Percentiles rank a stretch among this genome's conserved stretches.
Conservation (phyloP, 2,797 vertebrate genomes). For the Falco novaeseelandiae region DNA sequence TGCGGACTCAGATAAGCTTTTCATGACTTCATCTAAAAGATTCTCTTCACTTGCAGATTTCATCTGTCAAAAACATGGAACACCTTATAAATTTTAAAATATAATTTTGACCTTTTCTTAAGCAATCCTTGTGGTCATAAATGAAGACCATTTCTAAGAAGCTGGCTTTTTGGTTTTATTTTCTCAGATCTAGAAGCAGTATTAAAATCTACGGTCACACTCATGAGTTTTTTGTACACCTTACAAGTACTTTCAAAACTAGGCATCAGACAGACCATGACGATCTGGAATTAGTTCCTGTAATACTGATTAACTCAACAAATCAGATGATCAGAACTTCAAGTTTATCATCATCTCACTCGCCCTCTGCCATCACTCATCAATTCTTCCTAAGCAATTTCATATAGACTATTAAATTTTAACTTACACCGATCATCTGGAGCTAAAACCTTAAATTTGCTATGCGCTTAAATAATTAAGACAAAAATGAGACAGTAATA, state of each 20-base stretch:
- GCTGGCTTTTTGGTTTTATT: rapidly evolving
- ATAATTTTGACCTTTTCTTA: neutral
- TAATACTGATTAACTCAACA: neutral
- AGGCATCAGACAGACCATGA: neutral
- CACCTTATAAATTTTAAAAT: neutral
- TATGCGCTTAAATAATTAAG: neutral
- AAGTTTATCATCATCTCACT: neutral
- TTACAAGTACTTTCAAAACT: neutral
- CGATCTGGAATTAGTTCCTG: neutral
- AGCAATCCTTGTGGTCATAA: neutral
- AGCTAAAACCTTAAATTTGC: neutral
- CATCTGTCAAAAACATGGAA: conserved; percentile 62
- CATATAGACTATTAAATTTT: neutral
- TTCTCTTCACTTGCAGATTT: conserved; percentile 92
- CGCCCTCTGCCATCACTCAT: neutral
- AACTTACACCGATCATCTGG: neutral
- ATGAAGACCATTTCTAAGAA: neutral
- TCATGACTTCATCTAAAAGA: conserved; percentile 89
- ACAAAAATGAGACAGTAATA: neutral
- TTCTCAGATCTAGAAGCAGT: neutral
- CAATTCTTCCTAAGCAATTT: neutral
- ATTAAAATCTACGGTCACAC: neutral
- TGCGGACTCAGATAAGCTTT: conserved; percentile 81
- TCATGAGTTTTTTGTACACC: neutral
- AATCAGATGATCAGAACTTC: neutral